Evolutionary conservation across 1,140 invertebrate species (phyloP), one percentile per base, ranked within the genome.

Genomic region (Physella acuta): DNA sequence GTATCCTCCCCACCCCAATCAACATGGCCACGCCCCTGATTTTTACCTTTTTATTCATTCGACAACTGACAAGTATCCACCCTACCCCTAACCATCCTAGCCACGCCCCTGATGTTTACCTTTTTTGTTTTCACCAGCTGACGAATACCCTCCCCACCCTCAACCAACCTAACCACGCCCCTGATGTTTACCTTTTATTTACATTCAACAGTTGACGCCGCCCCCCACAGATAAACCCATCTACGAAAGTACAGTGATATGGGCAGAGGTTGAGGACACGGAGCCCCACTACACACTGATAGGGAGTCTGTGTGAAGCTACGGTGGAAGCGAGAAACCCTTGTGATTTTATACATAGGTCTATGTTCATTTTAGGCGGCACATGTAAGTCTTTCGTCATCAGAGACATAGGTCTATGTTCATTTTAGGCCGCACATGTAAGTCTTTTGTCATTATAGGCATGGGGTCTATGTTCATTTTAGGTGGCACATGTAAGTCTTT

Each of bases 201-300:
- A 34, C n/a, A 5, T 51, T 53, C 33, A 64, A n/a, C 74, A 75
- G 74, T 61, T 68, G 44, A 75, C 74, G 3, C 69, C 71, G n/a
- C 73, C 73, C 1, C 71, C 71, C 8, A 66, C 65, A 17, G 74
- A 75, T 33, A 75, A 75, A 61, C 63, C 65, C 30, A 49, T 75
- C 36, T 75, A 75, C 67, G 71, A 75, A 49, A 75, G 71, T 60
- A 75, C 74, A 16, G 74, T 75, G 44, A 61, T 75, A 34, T 75
- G 74, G 74, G 60, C 74, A 5, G 74, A 72, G 30, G 55, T 68
- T 17, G 73, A 75, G 3, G 74, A 73, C 28, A 36, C 59, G 4
- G 74, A 75, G 44, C 65, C 59, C 20, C 58, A 70, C 14, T 75
- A 69, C 56, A 69, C 71, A 33, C 26, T 75, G 34, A 33, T 75